Evolutionary conservation across 2,797 vertebrate species (phyloP).

Genomic region (Spheniscus humboldti): DNA sequence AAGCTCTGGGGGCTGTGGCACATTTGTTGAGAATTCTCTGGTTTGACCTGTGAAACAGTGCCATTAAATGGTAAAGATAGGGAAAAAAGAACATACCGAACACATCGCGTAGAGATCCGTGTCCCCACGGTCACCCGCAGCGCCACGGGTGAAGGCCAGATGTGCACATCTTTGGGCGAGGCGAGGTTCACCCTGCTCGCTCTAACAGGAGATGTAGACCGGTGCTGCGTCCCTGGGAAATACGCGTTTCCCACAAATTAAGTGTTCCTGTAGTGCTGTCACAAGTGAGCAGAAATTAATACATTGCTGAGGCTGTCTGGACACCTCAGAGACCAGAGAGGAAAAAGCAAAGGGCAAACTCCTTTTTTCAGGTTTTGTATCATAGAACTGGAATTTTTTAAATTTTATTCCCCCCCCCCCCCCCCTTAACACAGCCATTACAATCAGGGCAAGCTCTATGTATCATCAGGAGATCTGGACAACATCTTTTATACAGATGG

Average conservation of each 20-base stretch:
- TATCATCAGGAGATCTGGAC: not conserved
- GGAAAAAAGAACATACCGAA: not conserved
- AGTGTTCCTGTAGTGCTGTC: not conserved
- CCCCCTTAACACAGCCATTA: not conserved
- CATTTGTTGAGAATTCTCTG: not conserved
- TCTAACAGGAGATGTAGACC: not conserved
- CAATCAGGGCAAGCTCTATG: not conserved
- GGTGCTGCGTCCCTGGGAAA: not conserved
- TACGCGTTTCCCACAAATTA: not conserved
- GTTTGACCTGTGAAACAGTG: not conserved
- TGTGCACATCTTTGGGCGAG: not conserved
- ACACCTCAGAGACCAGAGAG: not conserved
- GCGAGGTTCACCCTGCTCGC: not conserved
- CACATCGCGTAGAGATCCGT: accelerated
- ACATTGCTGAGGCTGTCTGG: not conserved
- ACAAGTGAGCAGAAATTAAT: not conserved
- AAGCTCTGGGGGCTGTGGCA: not conserved
- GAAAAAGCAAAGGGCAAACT: not conserved
- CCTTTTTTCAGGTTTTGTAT: not conserved
- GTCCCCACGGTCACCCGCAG: not conserved
- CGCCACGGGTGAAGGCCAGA: accelerated
- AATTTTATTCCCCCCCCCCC: no score
- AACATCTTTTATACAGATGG: constrained; percentile 14
- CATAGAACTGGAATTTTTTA: not conserved
- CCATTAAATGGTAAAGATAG: not conserved